Conservation (phyloP, 53 echinoderm and acorn worm species). For the Apostichopus leukothele region DNA sequence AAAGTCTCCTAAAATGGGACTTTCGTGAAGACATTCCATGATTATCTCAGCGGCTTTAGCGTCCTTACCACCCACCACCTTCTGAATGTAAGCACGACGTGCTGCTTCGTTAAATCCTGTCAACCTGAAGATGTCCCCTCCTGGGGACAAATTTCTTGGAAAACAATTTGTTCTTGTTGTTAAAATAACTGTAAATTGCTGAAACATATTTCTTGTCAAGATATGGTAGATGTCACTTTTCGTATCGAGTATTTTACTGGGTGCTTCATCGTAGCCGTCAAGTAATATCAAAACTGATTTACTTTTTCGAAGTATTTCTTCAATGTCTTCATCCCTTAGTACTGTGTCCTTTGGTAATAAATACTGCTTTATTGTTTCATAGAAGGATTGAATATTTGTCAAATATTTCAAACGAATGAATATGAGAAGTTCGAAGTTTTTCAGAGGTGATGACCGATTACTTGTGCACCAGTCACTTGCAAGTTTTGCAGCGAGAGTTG, state of each 20-base stretch:
- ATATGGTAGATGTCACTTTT: not conserved
- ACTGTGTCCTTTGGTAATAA: not conserved
- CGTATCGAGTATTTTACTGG: not conserved
- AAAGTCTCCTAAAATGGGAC: not conserved
- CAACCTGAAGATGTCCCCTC: not conserved
- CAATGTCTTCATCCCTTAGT: not conserved
- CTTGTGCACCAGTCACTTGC: not conserved
- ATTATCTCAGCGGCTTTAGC: not conserved
- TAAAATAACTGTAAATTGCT: not conserved
- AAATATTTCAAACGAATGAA: constrained; percentile 4
- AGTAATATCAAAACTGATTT: not conserved
- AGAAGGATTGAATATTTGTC: not conserved
- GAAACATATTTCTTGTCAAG: not conserved
- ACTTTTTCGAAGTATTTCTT: not conserved
- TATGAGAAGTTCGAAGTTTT: not conserved
- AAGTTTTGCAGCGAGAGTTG: not conserved
- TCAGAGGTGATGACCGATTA: not conserved
- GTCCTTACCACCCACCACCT: not conserved
- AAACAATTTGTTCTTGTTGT: constrained; percentile 3
- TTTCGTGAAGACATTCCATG: not conserved
- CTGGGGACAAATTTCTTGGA: not conserved
- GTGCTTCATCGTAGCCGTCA: constrained; percentile 9
- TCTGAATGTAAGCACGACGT: not conserved
- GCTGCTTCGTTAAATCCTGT: not conserved
- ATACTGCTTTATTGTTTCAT: not conserved